Evolutionary conservation across 1,140 invertebrate genomes (phyloP), one percentile per base, ranked within the genome.

Genomic region (Drosophila gunungcola): DNA sequence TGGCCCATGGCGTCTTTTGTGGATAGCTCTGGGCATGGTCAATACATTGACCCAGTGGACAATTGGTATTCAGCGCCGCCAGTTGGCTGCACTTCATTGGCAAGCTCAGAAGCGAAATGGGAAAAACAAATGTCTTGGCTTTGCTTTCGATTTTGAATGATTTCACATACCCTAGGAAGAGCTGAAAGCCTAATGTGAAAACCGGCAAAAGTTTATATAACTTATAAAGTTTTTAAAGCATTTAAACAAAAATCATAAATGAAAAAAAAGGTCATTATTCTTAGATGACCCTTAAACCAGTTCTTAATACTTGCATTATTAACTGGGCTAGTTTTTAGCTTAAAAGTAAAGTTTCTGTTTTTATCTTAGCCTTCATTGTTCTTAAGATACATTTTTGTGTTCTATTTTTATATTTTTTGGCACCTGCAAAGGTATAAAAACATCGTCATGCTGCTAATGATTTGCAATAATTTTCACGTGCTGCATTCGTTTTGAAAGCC

Each of bases 31-130:
- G 42, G 12, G 36, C 39, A n/a, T 39, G 63, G 54, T 25, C 64
- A 80, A 86, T 88, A 83, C 83, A 83, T 86, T 86, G 83, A 86
- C 84, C 83, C 84, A 86, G 45, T 88, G 67, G 80, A 80, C 79
- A 83, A 79, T 88, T 86, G 60, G 84, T 89, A 88, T 88, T 83
- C 83, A 88, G 52, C 48, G 32, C 49, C 52, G 68, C 63, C 53
- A 73, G 54, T 65, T 54, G 62, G 67, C 70, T 62, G 56, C 67
- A 62, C 42, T 62, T 39, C 42, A 13, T 65, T 79, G 76, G 72
- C 78, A 61, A 81, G 34, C 42, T 53, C 27, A 38, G 49, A n/a
- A 29, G 65, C 62, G 63, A 46, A 46, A 48, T 48, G 68, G 51
- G 51, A 69, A 69, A 68, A 69, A 48, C 63, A 68, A 70, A 69